Conservation (phyloP, 2,888 invertebrate species). For the Nomada flava region DNA sequence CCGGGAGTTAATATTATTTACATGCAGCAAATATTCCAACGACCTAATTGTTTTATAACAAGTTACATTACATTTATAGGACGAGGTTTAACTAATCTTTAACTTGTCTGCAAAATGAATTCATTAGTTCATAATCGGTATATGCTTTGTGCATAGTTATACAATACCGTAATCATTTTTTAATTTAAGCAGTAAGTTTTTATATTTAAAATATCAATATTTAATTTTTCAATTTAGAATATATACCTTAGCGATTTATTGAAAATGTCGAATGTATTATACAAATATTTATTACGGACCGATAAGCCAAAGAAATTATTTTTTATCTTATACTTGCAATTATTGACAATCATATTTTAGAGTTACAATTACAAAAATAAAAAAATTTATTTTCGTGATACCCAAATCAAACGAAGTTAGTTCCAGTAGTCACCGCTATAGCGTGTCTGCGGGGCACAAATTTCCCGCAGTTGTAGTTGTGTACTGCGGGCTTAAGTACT, state of each 20-base stretch:
- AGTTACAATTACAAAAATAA: background rate
- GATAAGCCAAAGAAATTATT: background rate
- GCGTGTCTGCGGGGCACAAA: background rate
- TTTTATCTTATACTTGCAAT: background rate
- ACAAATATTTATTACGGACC: background rate
- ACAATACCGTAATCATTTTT: no score
- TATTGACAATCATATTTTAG: background rate
- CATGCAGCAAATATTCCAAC: no score
- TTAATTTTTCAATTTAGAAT: background rate
- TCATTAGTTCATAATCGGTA: no score
- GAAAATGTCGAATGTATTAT: background rate
- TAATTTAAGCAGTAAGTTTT: no score
- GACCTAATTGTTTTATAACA: no score
- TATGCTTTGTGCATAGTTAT: no score
- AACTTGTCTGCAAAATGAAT: no score
- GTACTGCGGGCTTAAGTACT: slow-evolving; percentile 23
- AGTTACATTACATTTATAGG: no score
- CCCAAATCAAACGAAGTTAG: background rate
- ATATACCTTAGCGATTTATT: background rate
- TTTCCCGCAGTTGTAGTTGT: slow-evolving; percentile 28
- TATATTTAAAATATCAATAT: background rate
- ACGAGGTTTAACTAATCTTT: no score
- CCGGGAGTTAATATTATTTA: no score
- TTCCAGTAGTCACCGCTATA: slow-evolving; percentile 7
- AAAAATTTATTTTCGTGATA: background rate